These are phyloP conservation scores for Neopelma chrysocephalum DNA, from an alignment of 2,797 vertebrate species.

Conservation along the genomic window DNA sequence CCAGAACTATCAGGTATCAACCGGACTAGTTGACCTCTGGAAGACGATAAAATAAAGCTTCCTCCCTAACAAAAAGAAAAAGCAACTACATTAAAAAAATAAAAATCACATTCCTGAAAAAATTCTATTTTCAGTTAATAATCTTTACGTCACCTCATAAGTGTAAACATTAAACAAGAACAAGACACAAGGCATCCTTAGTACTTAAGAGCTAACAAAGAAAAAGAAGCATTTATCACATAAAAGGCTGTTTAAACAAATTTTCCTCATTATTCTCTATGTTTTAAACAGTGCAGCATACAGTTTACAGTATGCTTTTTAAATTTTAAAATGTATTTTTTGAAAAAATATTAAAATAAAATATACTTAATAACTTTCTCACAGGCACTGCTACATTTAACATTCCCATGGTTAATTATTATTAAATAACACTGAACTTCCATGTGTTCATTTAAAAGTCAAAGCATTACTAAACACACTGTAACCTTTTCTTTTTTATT, in stretches of 20 bases:
- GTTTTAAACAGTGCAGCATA: neutral
- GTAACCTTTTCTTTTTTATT: neutral
- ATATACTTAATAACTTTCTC: neutral
- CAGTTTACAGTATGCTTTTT: neutral
- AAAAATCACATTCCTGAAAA: neutral
- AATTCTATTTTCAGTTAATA: neutral
- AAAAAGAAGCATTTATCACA: neutral
- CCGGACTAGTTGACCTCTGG: conserved; percentile 82
- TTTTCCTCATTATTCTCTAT: neutral
- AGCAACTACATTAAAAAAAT: neutral
- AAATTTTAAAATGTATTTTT: neutral
- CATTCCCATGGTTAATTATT: neutral
- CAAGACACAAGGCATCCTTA: neutral
- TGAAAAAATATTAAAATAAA: neutral
- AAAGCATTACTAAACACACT: neutral
- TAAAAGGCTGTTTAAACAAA: neutral
- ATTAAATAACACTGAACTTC: neutral
- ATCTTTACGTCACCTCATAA: neutral
- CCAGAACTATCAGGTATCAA: conserved; percentile 80
- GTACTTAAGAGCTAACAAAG: neutral
- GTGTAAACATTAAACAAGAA: neutral
- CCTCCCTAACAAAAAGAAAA: conserved; percentile 78
- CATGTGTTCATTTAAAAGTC: neutral
- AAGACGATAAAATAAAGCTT: conserved; percentile 88
- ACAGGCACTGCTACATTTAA: neutral